Base-by-base conservation (phyloP, 2,888 invertebrate species). In the Trypoxylon attenuatum region DNA sequence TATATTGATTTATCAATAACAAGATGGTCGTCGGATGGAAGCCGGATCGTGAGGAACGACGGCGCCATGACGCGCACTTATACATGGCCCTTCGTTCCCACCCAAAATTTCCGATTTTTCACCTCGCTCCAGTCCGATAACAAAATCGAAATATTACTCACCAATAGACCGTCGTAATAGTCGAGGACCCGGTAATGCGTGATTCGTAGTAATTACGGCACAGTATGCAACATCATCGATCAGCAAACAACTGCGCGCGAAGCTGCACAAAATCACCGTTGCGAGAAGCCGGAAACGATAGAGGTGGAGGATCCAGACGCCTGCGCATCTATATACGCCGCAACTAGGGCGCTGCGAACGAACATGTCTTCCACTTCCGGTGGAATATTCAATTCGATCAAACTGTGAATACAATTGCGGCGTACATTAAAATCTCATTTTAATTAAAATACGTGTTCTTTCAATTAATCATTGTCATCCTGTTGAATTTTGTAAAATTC, bases 1-100 rank as follows among this genome's bases (percentile, higher is more conserved):
- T 75, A 69, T 80, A 82, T 82, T 75, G 82, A 82, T 81, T 80
- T 78, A 73, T 78, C 78, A 78, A 76, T 74, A 74, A 76, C 78
- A 82, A 82, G 76, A 82, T 82, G 82, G 82, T 80, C 78, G 82
- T 75, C 74, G 68, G 63, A n/a, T n/a, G 42, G 72, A 73, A 77
- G 73, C 72, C 71, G 61, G 60, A 79, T 43, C 46, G 70, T 73
- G 59, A 74, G 73, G 74, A 64, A 71, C 69, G 67, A 75, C 72
- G 80, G 72, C 82, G 81, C 82, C 81, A 80, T 80, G 69, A 71
- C 78, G 73, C 73, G 59, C 52, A 53, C 67, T 54, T 71, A 69
- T 70, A 71, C 69, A 67, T 61, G 64, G 60, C 71, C 58, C 57
- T 46, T 69, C 27, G 71, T 67, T 65, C 41, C 62, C 54, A 54